A percentile compares a stretch with the other conserved stretches of the same genome.
Conservation (phyloP, 2,113 vertebrate species). For the Gymnocephalus cernua region DNA sequence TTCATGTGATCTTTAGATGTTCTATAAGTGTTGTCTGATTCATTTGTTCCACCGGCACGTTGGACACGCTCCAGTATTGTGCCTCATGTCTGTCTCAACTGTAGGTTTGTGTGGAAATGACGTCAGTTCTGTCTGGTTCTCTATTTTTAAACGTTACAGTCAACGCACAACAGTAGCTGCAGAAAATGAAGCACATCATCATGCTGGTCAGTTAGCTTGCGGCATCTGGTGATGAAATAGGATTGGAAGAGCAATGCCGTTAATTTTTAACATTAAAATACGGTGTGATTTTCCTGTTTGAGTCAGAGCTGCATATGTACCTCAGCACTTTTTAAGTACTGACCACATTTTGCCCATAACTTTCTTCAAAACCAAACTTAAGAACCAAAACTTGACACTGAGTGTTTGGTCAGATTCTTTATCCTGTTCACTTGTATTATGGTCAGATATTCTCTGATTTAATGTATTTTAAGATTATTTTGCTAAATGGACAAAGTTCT, state of each 20-base stretch:
- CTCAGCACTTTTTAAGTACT: not conserved
- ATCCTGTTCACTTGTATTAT: not conserved
- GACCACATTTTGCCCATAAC: not conserved
- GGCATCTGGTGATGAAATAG: constrained; percentile 66
- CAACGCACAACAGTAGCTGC: constrained; percentile 43
- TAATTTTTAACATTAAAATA: constrained; percentile 27
- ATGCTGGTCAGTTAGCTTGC: constrained; percentile 29
- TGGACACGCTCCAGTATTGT: constrained; percentile 62
- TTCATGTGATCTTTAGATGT: constrained; percentile 59
- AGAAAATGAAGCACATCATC: constrained; percentile 45
- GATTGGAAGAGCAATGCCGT: constrained; percentile 12
- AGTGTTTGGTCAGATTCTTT: not conserved
- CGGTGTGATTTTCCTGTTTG: not conserved
- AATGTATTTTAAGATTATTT: not conserved
- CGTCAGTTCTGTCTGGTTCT: constrained; percentile 64
- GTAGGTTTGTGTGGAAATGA: constrained; percentile 57
- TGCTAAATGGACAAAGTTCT: not conserved
- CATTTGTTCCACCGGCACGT: constrained; percentile 71
- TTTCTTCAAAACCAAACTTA: not conserved
- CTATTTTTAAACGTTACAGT: constrained; percentile 73
- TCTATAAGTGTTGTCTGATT: constrained; percentile 73
- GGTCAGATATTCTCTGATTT: not conserved
- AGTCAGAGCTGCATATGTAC: not conserved
- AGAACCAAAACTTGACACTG: no score
- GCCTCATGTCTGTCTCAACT: constrained; percentile 57